Conservation (phyloP, 2,888 invertebrate species). For the Torymus aiolomorphi region DNA sequence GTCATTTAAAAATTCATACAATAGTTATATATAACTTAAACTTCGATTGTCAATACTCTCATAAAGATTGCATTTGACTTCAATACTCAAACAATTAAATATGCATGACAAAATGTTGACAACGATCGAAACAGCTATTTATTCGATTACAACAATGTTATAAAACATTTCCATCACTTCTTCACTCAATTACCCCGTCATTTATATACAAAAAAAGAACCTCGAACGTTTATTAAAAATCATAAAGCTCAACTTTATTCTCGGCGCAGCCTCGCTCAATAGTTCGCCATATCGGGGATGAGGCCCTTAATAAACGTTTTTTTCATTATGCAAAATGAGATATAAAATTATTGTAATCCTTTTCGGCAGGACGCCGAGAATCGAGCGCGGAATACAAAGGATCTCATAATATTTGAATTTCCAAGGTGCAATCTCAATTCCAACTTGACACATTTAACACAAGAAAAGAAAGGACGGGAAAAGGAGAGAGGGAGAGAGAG, state of each 20-base stretch:
- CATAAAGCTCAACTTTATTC: background rate
- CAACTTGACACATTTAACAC: constrained; percentile 52
- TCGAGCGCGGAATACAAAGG: constrained; percentile 52
- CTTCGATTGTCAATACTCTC: too few species aligned
- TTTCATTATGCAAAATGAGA: constrained; percentile 51
- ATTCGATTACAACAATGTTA: too few species aligned
- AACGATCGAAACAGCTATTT: too few species aligned
- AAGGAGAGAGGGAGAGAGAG: background rate
- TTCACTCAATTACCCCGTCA: too few species aligned
- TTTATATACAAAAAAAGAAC: background rate
- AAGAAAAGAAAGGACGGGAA: constrained; percentile 37
- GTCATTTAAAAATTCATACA: too few species aligned
- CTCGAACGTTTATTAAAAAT: constrained; percentile 1
- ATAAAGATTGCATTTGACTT: too few species aligned
- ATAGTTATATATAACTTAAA: too few species aligned
- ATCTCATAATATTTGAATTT: constrained; percentile 55
- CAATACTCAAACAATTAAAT: too few species aligned
- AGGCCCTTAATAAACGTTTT: constrained; percentile 42
- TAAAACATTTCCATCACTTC: too few species aligned
- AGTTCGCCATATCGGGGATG: constrained; percentile 9
- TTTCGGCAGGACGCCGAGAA: constrained; percentile 19
- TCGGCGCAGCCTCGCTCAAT: background rate
- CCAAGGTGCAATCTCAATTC: constrained; percentile 50
- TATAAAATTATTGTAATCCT: constrained; percentile 52
- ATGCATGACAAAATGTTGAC: too few species aligned